Conservation (phyloP, 2,113 vertebrate species). For the Azemiops feae region DNA sequence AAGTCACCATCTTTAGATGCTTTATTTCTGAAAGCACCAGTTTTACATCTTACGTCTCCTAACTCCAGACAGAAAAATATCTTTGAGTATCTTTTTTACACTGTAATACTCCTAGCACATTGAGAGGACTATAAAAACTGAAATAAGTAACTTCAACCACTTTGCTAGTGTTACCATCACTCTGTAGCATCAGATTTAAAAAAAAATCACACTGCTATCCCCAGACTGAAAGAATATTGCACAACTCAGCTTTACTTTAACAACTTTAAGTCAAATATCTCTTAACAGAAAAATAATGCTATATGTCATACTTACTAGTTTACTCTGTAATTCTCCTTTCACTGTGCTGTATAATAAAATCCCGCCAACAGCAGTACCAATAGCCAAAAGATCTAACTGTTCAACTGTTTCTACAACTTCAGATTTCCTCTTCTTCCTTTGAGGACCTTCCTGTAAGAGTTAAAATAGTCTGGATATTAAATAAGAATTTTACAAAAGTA, state of each 20-base stretch:
- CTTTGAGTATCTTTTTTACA: neutral
- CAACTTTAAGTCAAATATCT: neutral
- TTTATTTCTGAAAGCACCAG: neutral
- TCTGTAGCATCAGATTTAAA: neutral
- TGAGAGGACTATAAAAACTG: neutral
- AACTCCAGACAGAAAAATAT: neutral
- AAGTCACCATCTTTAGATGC: neutral
- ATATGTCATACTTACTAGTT: slow-evolving; percentile 78
- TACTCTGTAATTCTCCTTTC: slow-evolving; percentile 92
- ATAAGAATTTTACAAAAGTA: neutral
- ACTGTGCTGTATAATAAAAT: slow-evolving; percentile 94
- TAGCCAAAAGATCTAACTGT: slow-evolving; percentile 87
- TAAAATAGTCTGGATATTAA: neutral
- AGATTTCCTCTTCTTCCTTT: slow-evolving; percentile 96
- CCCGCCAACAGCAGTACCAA: slow-evolving; percentile 92
- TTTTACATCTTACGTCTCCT: neutral
- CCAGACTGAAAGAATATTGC: neutral
- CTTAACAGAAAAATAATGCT: neutral
- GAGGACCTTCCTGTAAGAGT: slow-evolving; percentile 84
- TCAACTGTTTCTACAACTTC: slow-evolving; percentile 76
- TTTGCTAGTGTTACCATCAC: neutral
- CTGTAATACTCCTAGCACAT: neutral
- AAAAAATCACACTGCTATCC: neutral
- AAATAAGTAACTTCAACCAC: neutral
- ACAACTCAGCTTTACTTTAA: neutral